Conservation (phyloP, 1,140 invertebrate species). For the Eufriesea mexicana region DNA sequence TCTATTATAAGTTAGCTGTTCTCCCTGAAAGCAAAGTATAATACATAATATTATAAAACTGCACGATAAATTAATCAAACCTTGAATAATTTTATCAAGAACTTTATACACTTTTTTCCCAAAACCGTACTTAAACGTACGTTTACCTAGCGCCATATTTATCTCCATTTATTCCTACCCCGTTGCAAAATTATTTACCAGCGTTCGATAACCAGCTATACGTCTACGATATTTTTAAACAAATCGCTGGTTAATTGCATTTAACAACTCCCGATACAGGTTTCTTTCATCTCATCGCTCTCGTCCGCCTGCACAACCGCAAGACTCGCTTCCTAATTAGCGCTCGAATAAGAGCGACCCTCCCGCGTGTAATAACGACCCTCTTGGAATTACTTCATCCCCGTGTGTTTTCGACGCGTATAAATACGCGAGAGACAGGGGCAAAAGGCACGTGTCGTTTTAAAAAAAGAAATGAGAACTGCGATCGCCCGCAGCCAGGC, state of each 20-base stretch:
- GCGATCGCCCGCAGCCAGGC: conserved; percentile 17
- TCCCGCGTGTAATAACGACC: not conserved
- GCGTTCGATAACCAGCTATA: too few species aligned
- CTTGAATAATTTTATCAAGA: too few species aligned
- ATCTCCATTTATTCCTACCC: too few species aligned
- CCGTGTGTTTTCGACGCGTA: not conserved
- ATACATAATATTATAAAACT: too few species aligned
- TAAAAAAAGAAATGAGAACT: conserved; percentile 41
- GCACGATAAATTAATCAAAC: too few species aligned
- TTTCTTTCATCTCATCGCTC: not conserved
- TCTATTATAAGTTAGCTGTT: too few species aligned
- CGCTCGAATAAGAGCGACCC: not conserved
- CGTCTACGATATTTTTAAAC: too few species aligned
- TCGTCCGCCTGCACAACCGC: not conserved
- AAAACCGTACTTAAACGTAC: too few species aligned
- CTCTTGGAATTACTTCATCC: not conserved
- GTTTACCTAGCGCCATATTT: too few species aligned
- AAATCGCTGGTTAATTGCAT: not conserved
- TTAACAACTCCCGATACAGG: not conserved
- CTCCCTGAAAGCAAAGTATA: too few species aligned
- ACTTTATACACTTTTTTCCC: too few species aligned
- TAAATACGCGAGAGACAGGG: not conserved
- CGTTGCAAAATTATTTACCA: too few species aligned
- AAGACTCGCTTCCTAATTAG: not conserved
- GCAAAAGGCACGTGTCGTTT: conserved; percentile 24